Evolutionary conservation across 1,140 invertebrate genomes (phyloP).

Genomic region (Frieseomelitta varia): DNA sequence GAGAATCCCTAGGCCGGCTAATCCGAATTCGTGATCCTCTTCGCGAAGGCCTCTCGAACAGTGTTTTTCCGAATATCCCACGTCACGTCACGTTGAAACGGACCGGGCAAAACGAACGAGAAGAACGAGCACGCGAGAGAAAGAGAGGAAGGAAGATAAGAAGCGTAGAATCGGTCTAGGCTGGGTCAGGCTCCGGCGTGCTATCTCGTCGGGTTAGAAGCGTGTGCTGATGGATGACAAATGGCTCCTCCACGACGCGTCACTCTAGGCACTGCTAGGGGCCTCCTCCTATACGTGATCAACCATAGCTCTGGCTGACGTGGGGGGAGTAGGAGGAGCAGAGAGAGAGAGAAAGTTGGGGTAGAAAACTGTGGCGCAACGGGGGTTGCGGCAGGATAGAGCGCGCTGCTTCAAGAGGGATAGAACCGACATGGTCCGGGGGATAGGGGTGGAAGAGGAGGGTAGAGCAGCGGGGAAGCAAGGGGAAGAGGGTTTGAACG

Average conservation of each 20-base stretch:
- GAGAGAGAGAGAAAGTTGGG: constrained; percentile 55
- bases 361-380: constrained; percentile 65
- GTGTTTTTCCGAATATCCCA: constrained; percentile 1
- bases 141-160: constrained; percentile 27
- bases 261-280: constrained; percentile 77
- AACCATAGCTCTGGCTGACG: constrained; percentile 74
- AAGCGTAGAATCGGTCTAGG: constrained; percentile 56
- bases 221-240: constrained; percentile 80
- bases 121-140: not conserved
- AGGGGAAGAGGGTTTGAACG: constrained; percentile 64
- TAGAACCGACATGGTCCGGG: constrained; percentile 43
- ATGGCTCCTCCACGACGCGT: constrained; percentile 79
- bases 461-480: constrained; percentile 6
- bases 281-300: constrained; percentile 79
- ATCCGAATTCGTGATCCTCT: constrained; percentile 31
- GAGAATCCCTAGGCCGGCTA: not conserved
- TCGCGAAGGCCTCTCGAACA: constrained; percentile 17
- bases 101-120: not conserved
- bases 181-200: constrained; percentile 52
- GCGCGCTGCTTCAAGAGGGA: constrained; percentile 56
- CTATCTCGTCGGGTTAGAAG: constrained; percentile 65
- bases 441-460: not conserved
- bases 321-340: constrained; percentile 54
- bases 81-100: not conserved
- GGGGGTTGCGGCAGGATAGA: constrained; percentile 66